Conservation (phyloP, 30 jellyfish, hydroid and myxozoan genomes). For the Rhopilema esculentum region DNA sequence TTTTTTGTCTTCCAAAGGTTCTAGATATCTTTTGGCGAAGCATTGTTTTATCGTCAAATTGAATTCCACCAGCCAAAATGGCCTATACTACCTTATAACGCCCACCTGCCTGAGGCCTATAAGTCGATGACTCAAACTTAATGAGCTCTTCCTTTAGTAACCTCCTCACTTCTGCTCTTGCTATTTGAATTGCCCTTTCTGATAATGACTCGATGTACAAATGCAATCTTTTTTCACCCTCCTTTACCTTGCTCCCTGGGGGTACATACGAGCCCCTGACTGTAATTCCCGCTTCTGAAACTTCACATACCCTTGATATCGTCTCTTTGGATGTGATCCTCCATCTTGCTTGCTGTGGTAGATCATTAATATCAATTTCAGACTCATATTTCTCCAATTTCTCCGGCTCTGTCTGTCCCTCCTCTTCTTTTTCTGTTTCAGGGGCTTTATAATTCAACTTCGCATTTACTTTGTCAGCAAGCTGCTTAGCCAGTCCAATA, state of each 20-base stretch:
- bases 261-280: slow-evolving; percentile 94
- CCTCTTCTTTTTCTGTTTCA: slow-evolving; percentile 84
- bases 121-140: slow-evolving; percentile 78
- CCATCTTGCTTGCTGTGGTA: slow-evolving; percentile 99
- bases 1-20: background rate
- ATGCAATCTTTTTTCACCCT: slow-evolving; percentile 90
- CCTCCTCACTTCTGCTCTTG: slow-evolving; percentile 95
- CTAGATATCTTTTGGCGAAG: no score
- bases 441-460: slow-evolving; percentile 92
- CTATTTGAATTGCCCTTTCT: slow-evolving; percentile 96
- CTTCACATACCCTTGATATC: slow-evolving; percentile 87
- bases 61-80: background rate
- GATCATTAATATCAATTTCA: slow-evolving; percentile 97
- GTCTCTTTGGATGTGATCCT: slow-evolving; percentile 97
- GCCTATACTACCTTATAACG: slow-evolving; percentile 86
- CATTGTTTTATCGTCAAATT: background rate
- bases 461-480: slow-evolving; percentile 97
- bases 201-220: slow-evolving; percentile 87
- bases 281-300: slow-evolving; percentile 98
- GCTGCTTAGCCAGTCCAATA: slow-evolving; percentile 94
- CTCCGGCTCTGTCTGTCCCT: slow-evolving; percentile 72
- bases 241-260: slow-evolving; percentile 84
- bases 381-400: slow-evolving; percentile 88
- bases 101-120: slow-evolving; percentile 90
- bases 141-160: slow-evolving; percentile 94